Percentiles rank a stretch among this genome's conserved stretches.
phyloP scores from a whole-genome alignment of 2,888 invertebrate genomes.

The Terebella lapidaria region DNA sequence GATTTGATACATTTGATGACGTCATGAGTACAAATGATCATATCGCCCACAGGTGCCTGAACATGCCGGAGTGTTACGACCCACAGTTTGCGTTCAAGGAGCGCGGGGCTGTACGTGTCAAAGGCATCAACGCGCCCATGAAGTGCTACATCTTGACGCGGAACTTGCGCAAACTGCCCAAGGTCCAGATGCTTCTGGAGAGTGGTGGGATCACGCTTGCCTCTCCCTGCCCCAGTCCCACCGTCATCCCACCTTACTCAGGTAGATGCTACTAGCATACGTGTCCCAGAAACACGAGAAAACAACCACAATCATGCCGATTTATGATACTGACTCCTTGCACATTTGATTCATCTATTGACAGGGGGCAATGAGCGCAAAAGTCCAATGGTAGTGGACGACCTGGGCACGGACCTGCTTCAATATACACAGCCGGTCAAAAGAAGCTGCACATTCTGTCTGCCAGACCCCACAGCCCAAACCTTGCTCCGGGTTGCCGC shows the following conservation, averaged over 20 bases:
- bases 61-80: constrained; percentile 32
- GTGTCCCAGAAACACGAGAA: no score
- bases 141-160: constrained; percentile 39
- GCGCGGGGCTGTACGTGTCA: constrained; percentile 41
- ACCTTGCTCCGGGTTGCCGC: constrained; percentile 1
- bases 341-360: no score
- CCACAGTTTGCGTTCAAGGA: constrained; percentile 35
- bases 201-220: neutral
- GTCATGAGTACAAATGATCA: neutral
- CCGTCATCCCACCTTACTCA: no score
- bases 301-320: no score
- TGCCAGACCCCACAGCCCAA: constrained; percentile 2
- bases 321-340: no score
- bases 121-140: constrained; percentile 44
- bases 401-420: no score
- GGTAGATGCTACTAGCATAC: no score
- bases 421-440: no score
- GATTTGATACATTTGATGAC: neutral
- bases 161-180: constrained; percentile 7
- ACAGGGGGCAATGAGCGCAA: no score
- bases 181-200: constrained; percentile 1
- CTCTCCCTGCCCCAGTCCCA: neutral
- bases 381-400: no score
- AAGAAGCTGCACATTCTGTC: neutral
- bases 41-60: constrained; percentile 36